Base-by-base conservation (phyloP, 2,888 invertebrate genomes). In the Caenorhabditis sp. region DNA sequence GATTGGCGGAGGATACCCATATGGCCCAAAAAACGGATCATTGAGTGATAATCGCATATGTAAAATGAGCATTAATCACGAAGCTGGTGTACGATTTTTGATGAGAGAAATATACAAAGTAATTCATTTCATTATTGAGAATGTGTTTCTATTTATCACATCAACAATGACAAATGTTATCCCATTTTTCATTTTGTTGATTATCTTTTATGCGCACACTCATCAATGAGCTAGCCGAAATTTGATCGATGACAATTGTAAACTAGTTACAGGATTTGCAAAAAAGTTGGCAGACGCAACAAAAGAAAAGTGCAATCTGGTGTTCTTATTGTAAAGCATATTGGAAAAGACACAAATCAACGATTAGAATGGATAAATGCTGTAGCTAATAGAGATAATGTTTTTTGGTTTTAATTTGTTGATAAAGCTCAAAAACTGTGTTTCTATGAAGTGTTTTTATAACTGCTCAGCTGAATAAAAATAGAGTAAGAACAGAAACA, bases 1-100 rank as follows among this genome's bases (percentile, higher is more conserved):
- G 59, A 66, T 66, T 36, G 73, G 73, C n/a, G 73, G 73, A 26
- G 53, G 57, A 21, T 73, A 73, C 52, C 63, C 63, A 23, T 73
- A 73, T 59, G 73, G 73, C 31, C 73, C 73, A 43, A 62, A 53
- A 57, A 56, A 56, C 52, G 53, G 53, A 1, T 27, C 61, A 26
- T 14, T 59, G n/a, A n/a, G 17, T 14, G 23, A 43, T 12, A 38
- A 59, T 38, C 10, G 26, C 3, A 59, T 59, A 17, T 59, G 59
- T 27, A 43, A 36, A 21, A 36, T 58, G n/a, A 27, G 36, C 21
- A 20, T 3, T 10, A 58, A 31, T 36, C n/a, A 7, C 14, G 31
- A 27, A 4, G 14, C 17, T 43, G 17, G 43, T 17, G 17, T 43
- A 17, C 17, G 20, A 21, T 58, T 36, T 36, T n/a, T 58, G 17